phyloP scores from a whole-genome alignment of 64 coral and sea anemone species.

The Porites australiensis region DNA sequence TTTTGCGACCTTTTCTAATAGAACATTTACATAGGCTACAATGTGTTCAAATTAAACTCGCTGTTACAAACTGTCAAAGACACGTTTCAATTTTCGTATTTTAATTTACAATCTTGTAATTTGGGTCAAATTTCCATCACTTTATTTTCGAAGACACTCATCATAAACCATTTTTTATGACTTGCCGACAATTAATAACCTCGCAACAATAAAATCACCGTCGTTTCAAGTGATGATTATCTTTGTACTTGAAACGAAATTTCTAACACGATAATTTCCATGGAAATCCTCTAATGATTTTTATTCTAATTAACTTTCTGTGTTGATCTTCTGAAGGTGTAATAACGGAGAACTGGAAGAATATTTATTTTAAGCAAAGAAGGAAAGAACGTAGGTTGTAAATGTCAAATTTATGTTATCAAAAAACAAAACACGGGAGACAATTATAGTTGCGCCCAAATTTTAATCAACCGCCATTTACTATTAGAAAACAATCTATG shows the following conservation, averaged over 20 bases:
- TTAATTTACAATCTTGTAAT: no score
- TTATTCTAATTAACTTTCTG: slow-evolving; percentile 11
- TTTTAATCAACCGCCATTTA: neutral
- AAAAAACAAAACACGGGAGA: neutral
- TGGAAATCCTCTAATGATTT: slow-evolving; percentile 12
- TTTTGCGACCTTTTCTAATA: neutral
- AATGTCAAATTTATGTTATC: slow-evolving; percentile 7
- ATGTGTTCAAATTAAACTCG: slow-evolving; percentile 14
- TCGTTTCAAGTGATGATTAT: neutral
- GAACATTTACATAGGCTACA: slow-evolving; percentile 21
- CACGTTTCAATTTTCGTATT: neutral
- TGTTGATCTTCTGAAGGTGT: neutral
- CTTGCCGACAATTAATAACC: slow-evolving; percentile 7
- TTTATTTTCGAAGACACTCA: neutral
- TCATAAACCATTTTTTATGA: neutral
- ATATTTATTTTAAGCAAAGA: neutral
- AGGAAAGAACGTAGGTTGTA: slow-evolving; percentile 6
- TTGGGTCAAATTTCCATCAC: neutral
- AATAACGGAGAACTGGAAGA: slow-evolving; percentile 9
- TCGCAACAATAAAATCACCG: neutral
- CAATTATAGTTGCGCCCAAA: neutral
- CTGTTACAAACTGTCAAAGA: slow-evolving; percentile 6
- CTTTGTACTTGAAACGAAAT: neutral
- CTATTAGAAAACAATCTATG: neutral
- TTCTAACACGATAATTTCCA: neutral